Conservation (phyloP, 2,113 vertebrate genomes). For the Cavia aperea region DNA sequence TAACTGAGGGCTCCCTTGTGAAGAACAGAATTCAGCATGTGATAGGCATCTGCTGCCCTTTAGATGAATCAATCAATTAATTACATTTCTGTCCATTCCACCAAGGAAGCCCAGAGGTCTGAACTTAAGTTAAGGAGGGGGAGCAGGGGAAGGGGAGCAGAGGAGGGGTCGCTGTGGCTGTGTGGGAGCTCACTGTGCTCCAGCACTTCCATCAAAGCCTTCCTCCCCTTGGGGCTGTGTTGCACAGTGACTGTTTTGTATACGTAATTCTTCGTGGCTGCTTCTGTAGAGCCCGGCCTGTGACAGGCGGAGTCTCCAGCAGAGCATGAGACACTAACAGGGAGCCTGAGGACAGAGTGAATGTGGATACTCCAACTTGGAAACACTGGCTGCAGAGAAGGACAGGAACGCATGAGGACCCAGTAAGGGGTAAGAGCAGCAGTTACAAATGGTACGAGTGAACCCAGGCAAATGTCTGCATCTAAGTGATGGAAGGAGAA, state of each 20-base stretch:
- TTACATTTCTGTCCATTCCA: not conserved
- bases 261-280: not conserved
- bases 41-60: not conserved
- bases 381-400: not conserved
- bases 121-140: not conserved
- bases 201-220: not conserved
- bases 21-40: not conserved
- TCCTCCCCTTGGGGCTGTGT: not conserved
- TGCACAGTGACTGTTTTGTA: not conserved
- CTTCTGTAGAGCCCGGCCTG: not conserved
- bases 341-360: not conserved
- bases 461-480: not conserved
- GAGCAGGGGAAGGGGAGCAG: not conserved
- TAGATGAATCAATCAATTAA: constrained; percentile 5
- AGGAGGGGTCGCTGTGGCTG: not conserved
- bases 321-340: not conserved
- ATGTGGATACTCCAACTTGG: not conserved
- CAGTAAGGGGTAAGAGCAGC: not conserved
- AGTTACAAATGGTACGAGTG: not conserved
- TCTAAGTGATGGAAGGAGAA: not conserved
- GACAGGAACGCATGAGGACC: not conserved
- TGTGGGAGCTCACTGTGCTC: not conserved
- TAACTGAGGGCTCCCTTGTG: not conserved
- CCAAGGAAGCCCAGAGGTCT: not conserved
- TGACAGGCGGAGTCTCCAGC: not conserved